Conservation (phyloP, 1,140 invertebrate species). For the Drosophila subpulchrella region DNA sequence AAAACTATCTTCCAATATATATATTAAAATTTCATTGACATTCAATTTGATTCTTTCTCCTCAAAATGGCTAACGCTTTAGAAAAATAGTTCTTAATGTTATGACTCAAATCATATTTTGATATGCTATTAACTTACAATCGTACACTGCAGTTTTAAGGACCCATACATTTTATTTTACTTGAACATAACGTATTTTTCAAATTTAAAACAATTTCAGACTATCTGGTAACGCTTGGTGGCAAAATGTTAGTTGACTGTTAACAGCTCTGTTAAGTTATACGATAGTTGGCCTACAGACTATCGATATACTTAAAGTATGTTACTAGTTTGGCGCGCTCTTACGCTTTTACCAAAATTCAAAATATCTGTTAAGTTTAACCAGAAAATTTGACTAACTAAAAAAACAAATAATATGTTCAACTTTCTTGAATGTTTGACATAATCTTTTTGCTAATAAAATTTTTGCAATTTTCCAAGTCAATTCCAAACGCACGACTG, state of each 20-base stretch:
- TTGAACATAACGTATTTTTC: not conserved
- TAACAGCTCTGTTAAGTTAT: not conserved
- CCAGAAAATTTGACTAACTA: not conserved
- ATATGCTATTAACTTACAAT: no score
- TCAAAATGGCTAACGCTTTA: no score
- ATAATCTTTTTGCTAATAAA: no score
- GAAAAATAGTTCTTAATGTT: no score
- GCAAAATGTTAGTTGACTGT: not conserved
- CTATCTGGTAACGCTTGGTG: not conserved
- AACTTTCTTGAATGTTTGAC: no score
- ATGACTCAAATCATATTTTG: no score
- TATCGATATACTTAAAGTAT: not conserved
- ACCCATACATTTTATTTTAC: not conserved
- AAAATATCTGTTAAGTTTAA: not conserved
- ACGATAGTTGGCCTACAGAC: not conserved
- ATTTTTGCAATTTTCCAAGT: no score
- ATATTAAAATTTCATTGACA: no score
- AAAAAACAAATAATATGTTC: not conserved
- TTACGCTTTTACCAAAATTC: not conserved
- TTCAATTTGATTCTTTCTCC: no score
- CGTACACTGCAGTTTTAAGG: no score
- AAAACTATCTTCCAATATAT: no score
- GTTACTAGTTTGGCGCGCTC: not conserved
- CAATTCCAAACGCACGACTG: no score
- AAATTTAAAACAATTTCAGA: not conserved